These are phyloP conservation scores for Seladonia tumulorum DNA, from an alignment of 2,888 invertebrate species.

Conservation along the genomic window DNA sequence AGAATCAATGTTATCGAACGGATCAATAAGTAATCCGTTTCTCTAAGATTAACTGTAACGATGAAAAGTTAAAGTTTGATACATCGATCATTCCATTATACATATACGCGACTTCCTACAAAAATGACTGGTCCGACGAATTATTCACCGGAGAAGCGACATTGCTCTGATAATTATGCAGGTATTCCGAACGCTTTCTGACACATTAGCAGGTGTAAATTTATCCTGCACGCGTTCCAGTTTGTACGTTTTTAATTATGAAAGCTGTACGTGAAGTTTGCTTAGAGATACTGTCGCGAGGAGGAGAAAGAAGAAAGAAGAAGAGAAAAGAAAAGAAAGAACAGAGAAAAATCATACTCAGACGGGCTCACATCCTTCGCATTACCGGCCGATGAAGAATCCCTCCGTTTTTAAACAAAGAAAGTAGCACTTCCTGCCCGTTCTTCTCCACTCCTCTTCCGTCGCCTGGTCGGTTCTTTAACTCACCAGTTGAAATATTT, in stretches of 20 bases:
- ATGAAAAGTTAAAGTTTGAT: background rate
- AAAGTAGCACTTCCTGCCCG: constrained; percentile 53
- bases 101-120: background rate
- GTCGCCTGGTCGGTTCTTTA: constrained; percentile 39
- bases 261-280: background rate
- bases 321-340: background rate
- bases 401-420: constrained; percentile 56
- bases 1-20: background rate
- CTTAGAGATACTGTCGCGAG: background rate
- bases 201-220: background rate
- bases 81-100: background rate
- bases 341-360: constrained; percentile 1
- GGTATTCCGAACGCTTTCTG: background rate
- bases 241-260: constrained; percentile 1
- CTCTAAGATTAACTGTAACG: background rate
- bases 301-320: constrained; percentile 9
- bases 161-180: constrained; percentile 2
- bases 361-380: constrained; percentile 22
- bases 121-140: background rate
- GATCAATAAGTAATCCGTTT: background rate
- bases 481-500: constrained; percentile 75
- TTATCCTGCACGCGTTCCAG: background rate
- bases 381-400: constrained; percentile 57
- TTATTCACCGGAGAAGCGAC: background rate
- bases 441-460: constrained; percentile 13